phyloP scores from a whole-genome alignment of 2,888 invertebrate species.

The Gnatocerus cornutus region DNA sequence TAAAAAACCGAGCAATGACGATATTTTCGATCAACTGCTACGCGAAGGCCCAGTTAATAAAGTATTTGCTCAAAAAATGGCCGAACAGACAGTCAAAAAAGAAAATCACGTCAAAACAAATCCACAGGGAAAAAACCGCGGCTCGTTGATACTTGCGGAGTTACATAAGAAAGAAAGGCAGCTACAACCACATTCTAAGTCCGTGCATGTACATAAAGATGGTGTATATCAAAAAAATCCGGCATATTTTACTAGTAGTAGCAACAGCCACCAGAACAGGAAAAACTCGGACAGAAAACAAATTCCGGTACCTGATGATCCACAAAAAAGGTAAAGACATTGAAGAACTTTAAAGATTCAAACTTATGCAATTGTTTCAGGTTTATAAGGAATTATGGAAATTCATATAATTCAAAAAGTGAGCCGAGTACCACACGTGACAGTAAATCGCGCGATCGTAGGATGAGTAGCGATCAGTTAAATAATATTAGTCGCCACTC shows the following conservation, averaged over 20 bases:
- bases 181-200: background rate
- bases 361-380: slow-evolving; percentile 5
- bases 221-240: background rate
- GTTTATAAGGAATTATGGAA: background rate
- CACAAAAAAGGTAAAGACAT: slow-evolving; percentile 6
- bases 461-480: slow-evolving; percentile 10
- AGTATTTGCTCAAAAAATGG: slow-evolving; percentile 10
- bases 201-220: background rate
- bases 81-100: slow-evolving; percentile 3
- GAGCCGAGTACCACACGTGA: slow-evolving; percentile 8
- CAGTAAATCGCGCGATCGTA: slow-evolving; percentile 8
- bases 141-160: background rate
- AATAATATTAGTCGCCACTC: background rate
- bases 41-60: slow-evolving; percentile 34
- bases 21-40: slow-evolving; percentile 30
- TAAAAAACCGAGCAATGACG: slow-evolving; percentile 9
- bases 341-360: no score
- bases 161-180: slow-evolving; percentile 4
- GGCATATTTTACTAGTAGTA: slow-evolving; percentile 3
- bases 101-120: background rate
- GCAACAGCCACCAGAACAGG: background rate
- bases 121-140: background rate
- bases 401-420: slow-evolving; percentile 17
- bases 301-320: background rate
- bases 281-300: slow-evolving; percentile 8